A percentile compares a stretch with the other conserved stretches of the same genome.
These are phyloP conservation scores for Campoletis sonorensis DNA, from an alignment of 1,140 invertebrate species.

Conservation along the genomic window DNA sequence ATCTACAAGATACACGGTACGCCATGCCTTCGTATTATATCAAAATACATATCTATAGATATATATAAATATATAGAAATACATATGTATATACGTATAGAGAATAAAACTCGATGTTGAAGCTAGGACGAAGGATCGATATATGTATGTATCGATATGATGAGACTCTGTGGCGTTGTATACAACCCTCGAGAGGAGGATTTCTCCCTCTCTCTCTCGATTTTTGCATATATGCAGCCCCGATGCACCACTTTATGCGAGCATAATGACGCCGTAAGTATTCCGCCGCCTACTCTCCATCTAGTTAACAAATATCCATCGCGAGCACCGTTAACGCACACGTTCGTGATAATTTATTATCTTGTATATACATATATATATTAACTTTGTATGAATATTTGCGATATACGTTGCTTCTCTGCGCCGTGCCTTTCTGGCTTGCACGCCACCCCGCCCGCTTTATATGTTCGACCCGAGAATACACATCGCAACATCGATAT, in stretches of 20 bases:
- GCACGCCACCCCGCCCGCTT: constrained; percentile 44
- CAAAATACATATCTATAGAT: not conserved
- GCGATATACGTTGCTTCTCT: not conserved
- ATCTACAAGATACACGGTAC: constrained; percentile 26
- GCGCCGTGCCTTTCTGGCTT: constrained; percentile 42
- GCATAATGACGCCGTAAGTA: constrained; percentile 47
- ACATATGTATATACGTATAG: not conserved
- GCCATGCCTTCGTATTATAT: not conserved
- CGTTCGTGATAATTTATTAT: constrained; percentile 66
- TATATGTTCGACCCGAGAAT: constrained; percentile 51
- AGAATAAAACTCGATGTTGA: not conserved
- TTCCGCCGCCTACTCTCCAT: constrained; percentile 59
- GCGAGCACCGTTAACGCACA: constrained; percentile 57
- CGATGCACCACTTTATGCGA: constrained; percentile 45
- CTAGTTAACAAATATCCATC: constrained; percentile 68
- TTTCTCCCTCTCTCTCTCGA: not conserved
- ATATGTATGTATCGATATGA: constrained; percentile 6
- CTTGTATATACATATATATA: constrained; percentile 16
- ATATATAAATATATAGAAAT: no score
- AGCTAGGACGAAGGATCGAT: constrained; percentile 21
- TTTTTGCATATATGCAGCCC: constrained; percentile 27
- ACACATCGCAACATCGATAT: constrained; percentile 58
- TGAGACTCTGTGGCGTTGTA: not conserved
- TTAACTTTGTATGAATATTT: constrained; percentile 1
- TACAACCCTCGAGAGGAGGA: not conserved